A percentile compares a stretch with the other conserved stretches of the same genome.
Evolutionary conservation across 2,797 vertebrate species (phyloP).

Genomic region (Myotis myotis): DNA sequence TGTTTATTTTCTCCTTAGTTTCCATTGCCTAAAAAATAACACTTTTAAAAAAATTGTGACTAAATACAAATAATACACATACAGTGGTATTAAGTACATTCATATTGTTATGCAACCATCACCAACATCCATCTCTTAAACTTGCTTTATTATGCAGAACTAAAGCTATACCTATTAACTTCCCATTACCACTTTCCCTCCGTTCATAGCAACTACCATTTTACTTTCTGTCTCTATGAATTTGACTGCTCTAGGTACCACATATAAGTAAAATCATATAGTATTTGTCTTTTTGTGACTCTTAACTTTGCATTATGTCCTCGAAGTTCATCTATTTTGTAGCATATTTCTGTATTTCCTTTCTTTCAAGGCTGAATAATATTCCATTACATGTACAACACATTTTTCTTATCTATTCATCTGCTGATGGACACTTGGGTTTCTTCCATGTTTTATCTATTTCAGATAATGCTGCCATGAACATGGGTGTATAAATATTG

Average conservation of each 20-base stretch:
- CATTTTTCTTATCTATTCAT: neutral
- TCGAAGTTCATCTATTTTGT: neutral
- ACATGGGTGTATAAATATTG: neutral
- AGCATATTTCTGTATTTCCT: neutral
- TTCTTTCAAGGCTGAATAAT: neutral
- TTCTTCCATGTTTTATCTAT: neutral
- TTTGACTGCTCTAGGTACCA: neutral
- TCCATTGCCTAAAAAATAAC: neutral
- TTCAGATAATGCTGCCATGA: neutral
- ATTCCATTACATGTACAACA: neutral
- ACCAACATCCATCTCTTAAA: neutral
- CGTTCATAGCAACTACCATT: neutral
- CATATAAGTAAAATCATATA: neutral
- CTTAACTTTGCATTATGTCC: neutral
- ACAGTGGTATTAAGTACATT: neutral
- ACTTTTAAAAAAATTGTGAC: neutral
- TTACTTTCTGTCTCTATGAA: conserved; percentile 20
- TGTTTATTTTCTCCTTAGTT: too few species aligned
- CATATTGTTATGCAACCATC: neutral
- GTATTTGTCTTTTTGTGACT: neutral
- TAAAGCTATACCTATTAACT: neutral
- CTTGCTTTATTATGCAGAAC: neutral
- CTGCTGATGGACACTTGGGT: neutral
- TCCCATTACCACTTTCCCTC: neutral
- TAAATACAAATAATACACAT: neutral